phyloP scores from a whole-genome alignment of 2,888 invertebrate genomes.

The Amiota communis region DNA sequence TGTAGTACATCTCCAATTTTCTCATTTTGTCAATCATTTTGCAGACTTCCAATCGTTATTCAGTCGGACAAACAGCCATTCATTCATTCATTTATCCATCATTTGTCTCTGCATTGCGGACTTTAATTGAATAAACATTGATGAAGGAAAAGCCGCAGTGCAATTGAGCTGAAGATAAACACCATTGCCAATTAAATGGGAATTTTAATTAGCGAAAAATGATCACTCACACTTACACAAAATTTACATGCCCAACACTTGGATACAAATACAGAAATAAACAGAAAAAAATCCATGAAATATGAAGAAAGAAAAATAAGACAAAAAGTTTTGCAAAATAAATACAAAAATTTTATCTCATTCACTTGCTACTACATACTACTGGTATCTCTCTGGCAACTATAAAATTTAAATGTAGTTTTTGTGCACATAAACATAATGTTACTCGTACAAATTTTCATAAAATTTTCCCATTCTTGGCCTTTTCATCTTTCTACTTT shows the following conservation, averaged over 20 bases:
- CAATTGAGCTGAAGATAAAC: constrained; percentile 62
- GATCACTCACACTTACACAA: constrained; percentile 7
- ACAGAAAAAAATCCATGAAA: too few species aligned
- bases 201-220: constrained; percentile 63
- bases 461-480: too few species aligned
- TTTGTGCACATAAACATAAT: too few species aligned
- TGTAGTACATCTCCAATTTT: background rate
- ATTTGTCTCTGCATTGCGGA: constrained; percentile 43
- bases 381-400: too few species aligned
- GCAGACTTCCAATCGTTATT: background rate
- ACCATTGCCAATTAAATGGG: constrained; percentile 66
- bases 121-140: constrained; percentile 65
- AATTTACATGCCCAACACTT: constrained; percentile 17
- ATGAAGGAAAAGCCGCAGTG: constrained; percentile 44
- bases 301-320: background rate
- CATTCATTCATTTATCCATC: background rate
- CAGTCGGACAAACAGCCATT: constrained; percentile 11
- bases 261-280: background rate
- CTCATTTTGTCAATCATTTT: background rate
- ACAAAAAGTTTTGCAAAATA: background rate
- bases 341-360: too few species aligned
- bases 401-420: too few species aligned
- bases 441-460: too few species aligned
- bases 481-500: too few species aligned
- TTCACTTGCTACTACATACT: too few species aligned